A percentile compares a stretch with the other conserved stretches of the same genome.
phyloP scores from a whole-genome alignment of 2,113 vertebrate species.

The Alectura lathami region DNA sequence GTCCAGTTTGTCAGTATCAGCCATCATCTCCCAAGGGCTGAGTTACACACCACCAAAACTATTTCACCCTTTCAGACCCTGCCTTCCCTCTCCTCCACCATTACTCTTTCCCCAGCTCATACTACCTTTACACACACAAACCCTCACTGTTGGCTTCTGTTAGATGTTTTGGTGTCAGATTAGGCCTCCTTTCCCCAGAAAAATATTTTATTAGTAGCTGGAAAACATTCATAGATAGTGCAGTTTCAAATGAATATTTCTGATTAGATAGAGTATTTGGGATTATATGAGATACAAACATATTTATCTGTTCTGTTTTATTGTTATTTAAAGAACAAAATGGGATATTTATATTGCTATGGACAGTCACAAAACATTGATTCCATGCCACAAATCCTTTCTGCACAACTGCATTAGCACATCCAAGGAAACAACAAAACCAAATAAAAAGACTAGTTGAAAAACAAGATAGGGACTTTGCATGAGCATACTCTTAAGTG shows the following conservation, averaged over 20 bases:
- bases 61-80: neutral
- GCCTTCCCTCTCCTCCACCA: neutral
- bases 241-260: neutral
- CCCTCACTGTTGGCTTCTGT: neutral
- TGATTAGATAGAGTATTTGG: neutral
- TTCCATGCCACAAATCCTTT: neutral
- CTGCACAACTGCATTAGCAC: neutral
- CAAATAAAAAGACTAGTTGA: neutral
- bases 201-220: neutral
- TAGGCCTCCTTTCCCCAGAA: neutral
- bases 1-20: neutral
- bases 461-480: neutral
- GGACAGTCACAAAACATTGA: neutral
- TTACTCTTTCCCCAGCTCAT: neutral
- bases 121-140: neutral
- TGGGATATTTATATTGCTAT: neutral
- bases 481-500: neutral
- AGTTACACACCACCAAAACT: neutral
- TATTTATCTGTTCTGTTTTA: neutral
- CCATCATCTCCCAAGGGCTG: too few species aligned
- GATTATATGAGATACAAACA: neutral
- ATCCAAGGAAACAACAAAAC: neutral
- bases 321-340: neutral
- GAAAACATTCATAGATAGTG: neutral
- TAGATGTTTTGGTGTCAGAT: neutral